Conservation (phyloP, 2,797 vertebrate genomes). For the Cryptoblepharus egeriae region DNA sequence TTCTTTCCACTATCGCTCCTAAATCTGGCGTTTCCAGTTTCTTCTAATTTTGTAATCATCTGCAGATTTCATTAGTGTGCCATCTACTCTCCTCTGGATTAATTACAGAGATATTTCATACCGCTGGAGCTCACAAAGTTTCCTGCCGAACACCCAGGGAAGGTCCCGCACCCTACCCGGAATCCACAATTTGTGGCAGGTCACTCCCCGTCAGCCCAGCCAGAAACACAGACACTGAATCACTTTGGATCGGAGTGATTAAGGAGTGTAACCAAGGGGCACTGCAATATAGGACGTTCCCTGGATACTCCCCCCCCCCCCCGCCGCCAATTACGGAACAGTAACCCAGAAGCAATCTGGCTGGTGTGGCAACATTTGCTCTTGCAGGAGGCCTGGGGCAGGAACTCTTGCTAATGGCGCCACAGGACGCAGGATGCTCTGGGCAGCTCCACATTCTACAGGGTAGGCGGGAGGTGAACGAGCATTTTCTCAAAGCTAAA, state of each 20-base stretch:
- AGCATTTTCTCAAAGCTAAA: neutral
- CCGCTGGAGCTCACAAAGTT: conserved; percentile 22
- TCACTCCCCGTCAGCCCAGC: neutral
- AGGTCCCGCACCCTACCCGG: neutral
- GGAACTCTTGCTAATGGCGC: neutral
- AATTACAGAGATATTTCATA: conserved; percentile 43
- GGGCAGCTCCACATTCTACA: neutral
- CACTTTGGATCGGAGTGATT: neutral
- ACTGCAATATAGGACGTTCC: too few relatives aligned
- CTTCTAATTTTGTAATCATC: conserved; percentile 23
- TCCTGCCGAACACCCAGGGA: conserved; percentile 4
- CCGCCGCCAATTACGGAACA: neutral
- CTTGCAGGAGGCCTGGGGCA: neutral
- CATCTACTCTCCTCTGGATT: conserved; percentile 28
- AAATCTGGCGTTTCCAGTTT: conserved; percentile 10
- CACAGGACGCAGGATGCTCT: neutral
- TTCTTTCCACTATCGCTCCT: conserved; percentile 24
- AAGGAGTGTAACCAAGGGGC: too few relatives aligned
- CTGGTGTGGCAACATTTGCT: neutral
- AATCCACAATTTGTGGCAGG: neutral
- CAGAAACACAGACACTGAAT: neutral
- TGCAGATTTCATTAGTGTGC: conserved; percentile 29
- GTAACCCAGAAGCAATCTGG: conserved; percentile 19
- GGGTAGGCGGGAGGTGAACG: too few relatives aligned
- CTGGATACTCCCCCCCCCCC: neutral